Base-by-base conservation (phyloP, 1,140 invertebrate species). In the Lycorma delicatula region DNA sequence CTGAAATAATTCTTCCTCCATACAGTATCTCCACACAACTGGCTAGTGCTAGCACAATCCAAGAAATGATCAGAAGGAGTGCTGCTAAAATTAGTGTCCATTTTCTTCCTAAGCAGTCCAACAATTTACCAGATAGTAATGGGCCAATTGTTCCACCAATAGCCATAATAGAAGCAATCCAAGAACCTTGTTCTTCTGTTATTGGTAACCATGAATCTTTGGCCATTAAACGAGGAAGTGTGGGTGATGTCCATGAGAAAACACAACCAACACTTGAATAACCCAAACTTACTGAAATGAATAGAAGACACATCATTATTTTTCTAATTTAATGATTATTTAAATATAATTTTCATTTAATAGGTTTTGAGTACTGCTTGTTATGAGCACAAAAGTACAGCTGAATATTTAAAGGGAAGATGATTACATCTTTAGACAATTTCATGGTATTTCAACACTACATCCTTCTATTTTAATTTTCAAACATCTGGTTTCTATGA, bases 221-320 rank as follows among this genome's bases (percentile, higher is more conserved):
- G 1, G 60, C 61, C 41, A 75, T 67, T 9, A 89, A 68, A 66
- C 81, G 82, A 1, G 78, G 72, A 6, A 81, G 72, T 7, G 82
- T 71, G 0, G 87, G 86, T 7, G 86, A 89, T 0, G 85, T 86
- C 86, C 87, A 91, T 38, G 81, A 85, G 63, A 87, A 72, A 46
- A 76, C 77, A 41, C 79, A 81, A 20, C 86, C 86, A n/a, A n/a
- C n/a, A n/a, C n/a, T n/a, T n/a, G n/a, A n/a, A n/a, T n/a, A n/a
- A n/a, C n/a, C n/a, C n/a, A n/a, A n/a, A n/a, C n/a, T n/a, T n/a
- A n/a, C n/a, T n/a, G n/a, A n/a, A n/a, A n/a, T n/a, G n/a, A n/a
- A n/a, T n/a, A n/a, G n/a, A n/a, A n/a, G n/a, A n/a, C n/a, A n/a
- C n/a, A n/a, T n/a, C n/a, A n/a, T n/a, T n/a, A n/a, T n/a, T n/a